Evolutionary conservation across 1,140 invertebrate species (phyloP), one percentile per base, ranked within the genome.

Genomic region (Psilanteris sp.): DNA sequence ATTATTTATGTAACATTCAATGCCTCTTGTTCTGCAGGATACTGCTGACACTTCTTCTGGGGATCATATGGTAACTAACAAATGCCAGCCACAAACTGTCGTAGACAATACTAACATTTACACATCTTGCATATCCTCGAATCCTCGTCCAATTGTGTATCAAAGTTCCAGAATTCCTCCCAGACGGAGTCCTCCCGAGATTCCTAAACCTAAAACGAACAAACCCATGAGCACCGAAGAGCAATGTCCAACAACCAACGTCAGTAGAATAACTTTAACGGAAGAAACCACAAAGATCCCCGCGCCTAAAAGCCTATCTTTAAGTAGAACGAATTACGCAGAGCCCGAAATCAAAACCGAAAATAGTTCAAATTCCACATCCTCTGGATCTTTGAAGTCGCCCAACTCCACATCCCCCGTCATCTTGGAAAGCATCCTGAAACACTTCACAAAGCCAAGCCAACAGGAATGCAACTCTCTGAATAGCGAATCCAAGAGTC

Each of bases 1-100:
- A 31, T 20, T 15, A 39, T 10, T n/a, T 27, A 32, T 68, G 52
- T 50, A 70, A 54, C 68, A 64, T 55, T 48, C 66, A 22, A 54
- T 57, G 71, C 75, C 64, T 85, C 77, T 85, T 80, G 46, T 86
- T 86, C 79, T 82, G 74, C 83, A 89, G 87, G 87, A 77, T 80
- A 87, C 85, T 79, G 86, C 87, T 85, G 87, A 84, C 54, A 79
- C 74, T 82, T 77, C 77, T 70, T 74, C 76, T 67, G 72, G 77
- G 67, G 72, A 70, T 62, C 29, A 71, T 71, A 44, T 83, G 72
- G 79, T 84, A 68, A 83, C 81, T 86, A 87, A 84, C 77, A 85
- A 83, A 82, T 71, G 54, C 64, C 75, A 80, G 64, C 70, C 80
- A 70, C 78, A 81, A 31, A 62, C 76, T 76, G 76, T 73, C 27